Evolutionary conservation across 2,797 vertebrate genomes (phyloP), one percentile per base, ranked within the genome.

Genomic region (Mus minutoides): DNA sequence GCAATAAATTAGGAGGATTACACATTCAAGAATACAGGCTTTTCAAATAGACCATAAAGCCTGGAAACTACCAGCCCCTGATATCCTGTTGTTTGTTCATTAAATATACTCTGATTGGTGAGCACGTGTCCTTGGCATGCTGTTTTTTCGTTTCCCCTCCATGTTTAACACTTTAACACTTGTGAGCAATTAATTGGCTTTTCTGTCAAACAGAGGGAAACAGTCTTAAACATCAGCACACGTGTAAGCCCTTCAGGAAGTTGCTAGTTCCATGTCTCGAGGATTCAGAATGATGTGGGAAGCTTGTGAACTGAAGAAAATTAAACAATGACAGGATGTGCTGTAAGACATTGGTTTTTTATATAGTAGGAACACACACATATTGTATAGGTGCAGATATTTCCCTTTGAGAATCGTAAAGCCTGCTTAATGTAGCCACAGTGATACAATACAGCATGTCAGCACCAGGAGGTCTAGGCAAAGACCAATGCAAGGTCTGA

Each of bases 151-250:
- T 34, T 49, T 60, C 56, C 49, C 54, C n/a, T 60, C 43, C 6
- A 14, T 67, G n/a, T 73, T 80, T 85, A 24, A 92, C n/a, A 83
- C 46, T 96, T 90, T 34, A 40, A 43, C 31, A 24, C 43, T 83
- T 76, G 14, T 40, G 69, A 90, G 75, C 43, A 89, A 79, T 85
- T 89, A 91, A 69, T 58, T 88, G 76, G 77, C 26, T 79, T 96
- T 94, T 95, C 62, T 69, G 26, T 31, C 52, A 29, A 29, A 54
- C 67, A 88, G 67, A 82, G 31, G 58, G 52, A 85, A 91, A 40
- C 67, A 43, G n/a, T 87, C 40, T 82, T 82, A 43, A 95, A 56
- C 24, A 87, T 40, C 13, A 85, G 0, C n/a, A 64, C 2, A 14
- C 64, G 24, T 87, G 69, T 71, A 54, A 77, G 75, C 46, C 80